Conservation (phyloP, 1,140 invertebrate species). For the Eueides isabella region DNA sequence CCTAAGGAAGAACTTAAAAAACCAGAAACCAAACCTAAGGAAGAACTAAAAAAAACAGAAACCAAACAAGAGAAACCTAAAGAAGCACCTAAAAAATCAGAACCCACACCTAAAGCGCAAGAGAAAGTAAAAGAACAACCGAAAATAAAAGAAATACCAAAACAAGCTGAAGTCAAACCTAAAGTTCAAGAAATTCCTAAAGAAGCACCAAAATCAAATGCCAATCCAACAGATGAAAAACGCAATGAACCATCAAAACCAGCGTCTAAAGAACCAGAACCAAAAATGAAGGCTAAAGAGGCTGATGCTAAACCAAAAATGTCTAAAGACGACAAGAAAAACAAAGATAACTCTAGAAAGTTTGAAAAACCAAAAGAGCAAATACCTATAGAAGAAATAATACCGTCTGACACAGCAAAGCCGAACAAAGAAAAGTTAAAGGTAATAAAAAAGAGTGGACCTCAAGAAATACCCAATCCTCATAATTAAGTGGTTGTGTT, state of each 20-base stretch:
- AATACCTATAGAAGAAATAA: constrained; percentile 82
- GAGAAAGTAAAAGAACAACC: constrained; percentile 37
- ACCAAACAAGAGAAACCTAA: constrained; percentile 21
- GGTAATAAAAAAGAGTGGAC: constrained; percentile 83
- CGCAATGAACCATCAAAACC: constrained; percentile 2
- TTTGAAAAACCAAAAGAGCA: constrained; percentile 43
- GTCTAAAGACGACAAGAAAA: constrained; percentile 14
- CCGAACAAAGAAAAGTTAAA: constrained; percentile 82
- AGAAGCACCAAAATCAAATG: not conserved
- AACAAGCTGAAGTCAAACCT: constrained; percentile 33
- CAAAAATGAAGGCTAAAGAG: constrained; percentile 16
- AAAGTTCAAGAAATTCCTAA: constrained; percentile 24
- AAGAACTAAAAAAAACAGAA: constrained; percentile 20
- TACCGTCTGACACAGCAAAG: constrained; percentile 80
- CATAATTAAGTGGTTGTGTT: constrained; percentile 49
- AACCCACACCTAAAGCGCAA: constrained; percentile 39
- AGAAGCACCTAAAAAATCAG: constrained; percentile 26
- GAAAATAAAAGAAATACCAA: constrained; percentile 25
- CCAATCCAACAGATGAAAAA: not conserved
- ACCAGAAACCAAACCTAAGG: constrained; percentile 37
- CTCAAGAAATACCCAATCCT: constrained; percentile 74
- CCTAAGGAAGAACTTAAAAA: constrained; percentile 33
- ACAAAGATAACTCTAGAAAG: not conserved
- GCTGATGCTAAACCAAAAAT: constrained; percentile 20
- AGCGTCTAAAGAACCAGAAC: constrained; percentile 16